Conservation (phyloP, 2,113 vertebrate genomes). For the Lophotis ruficrista region DNA sequence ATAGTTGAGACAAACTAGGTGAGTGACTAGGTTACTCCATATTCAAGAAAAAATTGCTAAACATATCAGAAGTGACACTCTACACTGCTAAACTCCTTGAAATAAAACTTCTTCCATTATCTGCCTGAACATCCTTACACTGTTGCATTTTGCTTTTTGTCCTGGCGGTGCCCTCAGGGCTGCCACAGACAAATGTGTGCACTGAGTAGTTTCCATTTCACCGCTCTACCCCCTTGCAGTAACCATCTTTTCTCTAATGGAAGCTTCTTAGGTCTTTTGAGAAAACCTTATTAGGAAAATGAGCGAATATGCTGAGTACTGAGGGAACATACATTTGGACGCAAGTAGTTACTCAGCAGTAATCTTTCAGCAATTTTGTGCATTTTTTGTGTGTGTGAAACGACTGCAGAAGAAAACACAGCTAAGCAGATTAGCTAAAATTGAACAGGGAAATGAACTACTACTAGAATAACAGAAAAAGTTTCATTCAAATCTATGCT, state of each 20-base stretch:
- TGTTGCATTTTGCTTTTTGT: background rate
- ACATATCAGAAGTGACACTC: background rate
- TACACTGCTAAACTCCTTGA: background rate
- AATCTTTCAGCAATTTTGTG: background rate
- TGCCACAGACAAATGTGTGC: background rate
- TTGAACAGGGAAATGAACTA: background rate
- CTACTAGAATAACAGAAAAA: background rate
- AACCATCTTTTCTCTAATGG: background rate
- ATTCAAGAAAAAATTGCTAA: background rate
- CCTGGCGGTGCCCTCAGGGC: background rate
- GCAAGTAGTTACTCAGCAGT: background rate
- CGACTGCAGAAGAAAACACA: background rate
- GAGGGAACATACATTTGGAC: background rate
- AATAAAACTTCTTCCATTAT: background rate
- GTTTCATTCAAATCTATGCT: background rate
- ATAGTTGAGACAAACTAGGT: background rate
- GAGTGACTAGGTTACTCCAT: background rate
- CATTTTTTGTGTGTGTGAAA: background rate
- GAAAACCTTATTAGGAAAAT: background rate
- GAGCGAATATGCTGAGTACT: background rate
- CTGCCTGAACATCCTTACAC: background rate
- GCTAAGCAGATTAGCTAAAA: background rate
- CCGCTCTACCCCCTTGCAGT: background rate
- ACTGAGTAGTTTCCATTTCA: background rate
- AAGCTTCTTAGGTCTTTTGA: background rate